Evolutionary conservation across 1,140 invertebrate genomes (phyloP).

Genomic region (Seison nebaliae): DNA sequence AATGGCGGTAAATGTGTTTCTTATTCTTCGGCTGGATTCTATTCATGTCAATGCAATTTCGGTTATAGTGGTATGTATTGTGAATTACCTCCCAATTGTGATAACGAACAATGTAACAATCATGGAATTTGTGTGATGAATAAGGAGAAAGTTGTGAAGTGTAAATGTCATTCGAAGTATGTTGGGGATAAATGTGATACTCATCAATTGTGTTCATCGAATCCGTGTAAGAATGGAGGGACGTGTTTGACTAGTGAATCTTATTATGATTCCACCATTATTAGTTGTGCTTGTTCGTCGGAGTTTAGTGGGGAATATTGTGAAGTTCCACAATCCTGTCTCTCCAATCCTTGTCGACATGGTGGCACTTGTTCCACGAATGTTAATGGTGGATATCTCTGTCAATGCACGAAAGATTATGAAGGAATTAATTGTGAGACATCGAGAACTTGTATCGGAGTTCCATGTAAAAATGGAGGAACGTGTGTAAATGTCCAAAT

Average conservation of each 20-base stretch:
- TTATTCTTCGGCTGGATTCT: constrained; percentile 1
- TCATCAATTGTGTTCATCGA: neutral
- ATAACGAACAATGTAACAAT: constrained; percentile 6
- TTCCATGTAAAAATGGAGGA: constrained; percentile 12
- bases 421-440: constrained; percentile 8
- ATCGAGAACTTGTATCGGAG: constrained; percentile 5
- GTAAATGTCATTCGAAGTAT: no score
- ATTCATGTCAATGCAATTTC: constrained; percentile 1
- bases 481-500: constrained; percentile 30
- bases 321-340: constrained; percentile 21
- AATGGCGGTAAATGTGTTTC: neutral
- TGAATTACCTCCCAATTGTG: neutral
- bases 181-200: no score
- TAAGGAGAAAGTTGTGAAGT: no score
- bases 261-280: no score
- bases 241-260: constrained; percentile 7
- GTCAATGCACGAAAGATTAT: constrained; percentile 42
- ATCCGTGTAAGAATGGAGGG: constrained; percentile 13
- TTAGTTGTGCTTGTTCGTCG: constrained; percentile 42
- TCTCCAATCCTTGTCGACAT: constrained; percentile 8
- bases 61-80: constrained; percentile 5
- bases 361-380: constrained; percentile 11
- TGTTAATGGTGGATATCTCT: constrained; percentile 28
- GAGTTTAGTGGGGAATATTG: constrained; percentile 72
- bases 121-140: constrained; percentile 1